Evolutionary conservation across 2,888 invertebrate species (phyloP), one percentile per base, ranked within the genome.

Genomic region (Euclidia mi): DNA sequence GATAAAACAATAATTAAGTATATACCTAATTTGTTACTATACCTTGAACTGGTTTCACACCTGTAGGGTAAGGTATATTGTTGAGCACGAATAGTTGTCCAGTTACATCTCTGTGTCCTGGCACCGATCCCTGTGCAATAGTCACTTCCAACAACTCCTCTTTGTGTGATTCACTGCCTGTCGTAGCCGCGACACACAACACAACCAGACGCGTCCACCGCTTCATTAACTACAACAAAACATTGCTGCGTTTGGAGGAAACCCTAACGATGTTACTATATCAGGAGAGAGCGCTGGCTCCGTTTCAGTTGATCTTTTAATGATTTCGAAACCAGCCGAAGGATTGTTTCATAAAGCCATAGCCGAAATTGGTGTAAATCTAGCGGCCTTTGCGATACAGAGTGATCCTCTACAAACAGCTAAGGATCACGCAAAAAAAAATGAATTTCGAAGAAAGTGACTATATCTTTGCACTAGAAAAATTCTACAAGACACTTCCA

Each of bases 171-270:
- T n/a, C n/a, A n/a, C n/a, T n/a, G n/a, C n/a, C n/a, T 2, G 80
- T n/a, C n/a, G n/a, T n/a, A n/a, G n/a, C n/a, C n/a, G n/a, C n/a
- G n/a, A n/a, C n/a, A n/a, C n/a, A n/a, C n/a, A n/a, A n/a, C n/a
- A n/a, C n/a, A n/a, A n/a, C n/a, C n/a, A n/a, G n/a, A n/a, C n/a
- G n/a, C n/a, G n/a, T n/a, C n/a, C 82, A 0, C 59, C 82, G 2
- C 56, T 87, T n/a, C 75, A 74, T 0, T 87, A 86, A 86, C 85
- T 87, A 2, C 71, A 82, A 25, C 70, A 71, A 11, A 84, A 87
- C 40, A 86, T 86, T 9, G 79, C 70, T 0, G 74, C 49, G 3
- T 87, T 82, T 40, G 82, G 87, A 0, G 86, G 86, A 4, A 81
- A 87, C 44, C 83, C 86, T 17, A 55, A 81, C 43, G 83, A 87